Evolutionary conservation across 2,797 vertebrate genomes (phyloP), one percentile per base, ranked within the genome.

Genomic region (Alouatta caraya): DNA sequence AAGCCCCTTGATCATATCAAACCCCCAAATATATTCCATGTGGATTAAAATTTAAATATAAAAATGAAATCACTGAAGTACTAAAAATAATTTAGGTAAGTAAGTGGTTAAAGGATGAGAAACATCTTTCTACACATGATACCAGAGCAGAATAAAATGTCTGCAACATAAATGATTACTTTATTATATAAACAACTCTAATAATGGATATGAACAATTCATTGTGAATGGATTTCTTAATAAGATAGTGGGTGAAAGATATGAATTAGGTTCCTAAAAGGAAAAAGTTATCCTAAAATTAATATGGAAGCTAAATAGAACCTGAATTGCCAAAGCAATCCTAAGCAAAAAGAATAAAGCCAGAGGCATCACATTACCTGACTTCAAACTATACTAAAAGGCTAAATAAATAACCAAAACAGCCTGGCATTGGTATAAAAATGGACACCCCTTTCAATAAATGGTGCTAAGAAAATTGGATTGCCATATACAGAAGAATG

Each of bases 41-140:
- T 70, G 59, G 37, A 79, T 91, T 93, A 81, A 85, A 84, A n/a
- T 73, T 83, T 88, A 75, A 88, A 48, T 42, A 8, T 90, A 42
- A 83, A 91, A 95, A 72, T 86, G 26, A 90, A 94, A 92, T 85
- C 8, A 88, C 72, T 48, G 75, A 44, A 79, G 61, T 72, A 37
- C 44, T 93, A 15, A 84, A 39, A 72, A 42, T 79, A 79, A 26
- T 81, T 57, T 50, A 28, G 48, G 8, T 37, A 64, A n/a, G 17
- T 37, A 50, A 64, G 50, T 61, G 87, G 76, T 70, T 44, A 42
- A 8, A 5, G 13, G 28, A 12, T 90, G n/a, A 86, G 88, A 96
- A 85, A 33, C 37, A 44, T 70, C 50, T 90, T 90, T 82, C 30
- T 48, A 15, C 12, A 73, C 1, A 0, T 14, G 15, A 37, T 17